A percentile compares a stretch with the other conserved stretches of the same genome.
phyloP scores from a whole-genome alignment of 2,888 invertebrate genomes.

The Galeopsomyia nigrocyanea region DNA sequence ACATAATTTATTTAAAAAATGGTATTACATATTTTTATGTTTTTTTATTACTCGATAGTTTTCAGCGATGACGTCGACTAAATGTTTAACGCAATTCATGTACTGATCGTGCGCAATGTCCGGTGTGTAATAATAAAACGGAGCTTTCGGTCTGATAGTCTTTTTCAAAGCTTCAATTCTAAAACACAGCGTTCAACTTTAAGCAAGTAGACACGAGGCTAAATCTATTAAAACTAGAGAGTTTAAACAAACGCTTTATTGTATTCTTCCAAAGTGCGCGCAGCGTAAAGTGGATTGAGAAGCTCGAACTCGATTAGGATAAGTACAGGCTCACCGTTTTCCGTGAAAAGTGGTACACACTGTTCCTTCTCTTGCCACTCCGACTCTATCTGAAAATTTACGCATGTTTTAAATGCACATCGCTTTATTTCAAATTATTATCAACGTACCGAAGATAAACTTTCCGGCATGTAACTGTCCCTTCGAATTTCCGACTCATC shows the following conservation, averaged over 20 bases:
- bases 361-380: conserved; percentile 7
- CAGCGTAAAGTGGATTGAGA: conserved; percentile 49
- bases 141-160: conserved; percentile 27
- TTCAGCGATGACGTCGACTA: conserved; percentile 53
- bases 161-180: conserved; percentile 24
- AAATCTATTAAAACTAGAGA: too few species aligned
- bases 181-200: neutral
- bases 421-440: neutral
- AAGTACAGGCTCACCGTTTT: conserved; percentile 55
- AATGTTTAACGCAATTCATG: conserved; percentile 50
- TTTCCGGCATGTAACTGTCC: neutral
- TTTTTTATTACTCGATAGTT: conserved; percentile 54
- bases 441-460: neutral
- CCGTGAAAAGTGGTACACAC: conserved; percentile 48
- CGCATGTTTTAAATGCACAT: neutral
- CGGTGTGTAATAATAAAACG: conserved; percentile 51
- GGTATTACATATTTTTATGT: too few species aligned
- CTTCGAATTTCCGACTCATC: conserved; percentile 46
- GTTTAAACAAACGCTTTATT: conserved; percentile 34
- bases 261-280: conserved; percentile 38
- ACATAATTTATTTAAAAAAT: neutral
- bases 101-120: conserved; percentile 57
- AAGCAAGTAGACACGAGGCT: neutral
- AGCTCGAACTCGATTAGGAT: conserved; percentile 58
- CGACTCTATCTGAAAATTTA: neutral